Evolutionary conservation across 2,113 vertebrate species (phyloP).

Genomic region (Synodontis membranacea): DNA sequence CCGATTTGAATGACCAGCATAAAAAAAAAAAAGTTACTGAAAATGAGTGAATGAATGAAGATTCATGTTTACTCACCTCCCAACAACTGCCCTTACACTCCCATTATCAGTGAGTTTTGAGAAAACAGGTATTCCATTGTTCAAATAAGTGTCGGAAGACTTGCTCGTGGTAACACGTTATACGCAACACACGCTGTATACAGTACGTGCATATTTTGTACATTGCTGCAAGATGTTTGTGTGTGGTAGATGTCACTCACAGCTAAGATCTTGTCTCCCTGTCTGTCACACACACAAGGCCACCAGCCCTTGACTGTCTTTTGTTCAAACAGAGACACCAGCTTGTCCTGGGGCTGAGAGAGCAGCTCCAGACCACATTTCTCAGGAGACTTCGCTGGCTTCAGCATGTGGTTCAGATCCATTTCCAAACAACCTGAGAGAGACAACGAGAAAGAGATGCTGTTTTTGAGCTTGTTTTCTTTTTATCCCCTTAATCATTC

Average conservation of each 20-base stretch:
- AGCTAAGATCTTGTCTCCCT: slow-evolving; percentile 76
- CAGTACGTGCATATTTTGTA: slow-evolving; percentile 1
- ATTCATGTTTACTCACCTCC: not conserved
- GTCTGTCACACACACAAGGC: slow-evolving; percentile 80
- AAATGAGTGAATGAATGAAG: not conserved
- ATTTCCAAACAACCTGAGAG: slow-evolving; percentile 84
- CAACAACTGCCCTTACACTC: not conserved
- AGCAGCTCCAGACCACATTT: slow-evolving; percentile 82
- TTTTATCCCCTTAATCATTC: not conserved
- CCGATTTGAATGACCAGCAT: too few relatives aligned
- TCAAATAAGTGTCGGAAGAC: not conserved
- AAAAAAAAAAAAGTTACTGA: not conserved
- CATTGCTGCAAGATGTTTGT: not conserved
- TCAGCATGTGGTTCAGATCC: slow-evolving; percentile 91
- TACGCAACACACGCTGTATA: not conserved
- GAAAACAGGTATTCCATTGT: not conserved
- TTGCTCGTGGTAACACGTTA: not conserved
- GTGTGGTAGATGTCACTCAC: slow-evolving; percentile 66
- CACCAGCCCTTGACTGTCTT: slow-evolving; percentile 95
- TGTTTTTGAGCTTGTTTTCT: not conserved
- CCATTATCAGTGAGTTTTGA: not conserved
- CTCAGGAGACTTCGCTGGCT: slow-evolving; percentile 84
- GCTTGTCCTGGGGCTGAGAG: slow-evolving; percentile 62
- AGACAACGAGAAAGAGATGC: not conserved
- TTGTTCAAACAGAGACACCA: slow-evolving; percentile 94